Evolutionary conservation across 2,113 vertebrate species (phyloP), one percentile per base, ranked within the genome.

Genomic region (Gymnobelideus leadbeateri): DNA sequence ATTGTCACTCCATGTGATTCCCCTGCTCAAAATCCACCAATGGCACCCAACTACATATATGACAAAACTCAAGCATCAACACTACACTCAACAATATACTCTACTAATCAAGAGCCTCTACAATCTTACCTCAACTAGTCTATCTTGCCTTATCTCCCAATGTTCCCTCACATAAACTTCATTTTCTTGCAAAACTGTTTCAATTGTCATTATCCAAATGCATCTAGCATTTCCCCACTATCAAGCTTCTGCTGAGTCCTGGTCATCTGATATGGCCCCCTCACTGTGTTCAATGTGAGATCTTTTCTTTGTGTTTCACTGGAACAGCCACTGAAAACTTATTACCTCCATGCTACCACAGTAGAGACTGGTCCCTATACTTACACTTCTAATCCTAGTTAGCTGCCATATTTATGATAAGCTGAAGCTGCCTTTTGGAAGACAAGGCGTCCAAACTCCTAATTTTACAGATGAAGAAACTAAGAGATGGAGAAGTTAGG

Each of bases 21-120:
- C n/a, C 55, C 51, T 16, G 91, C 46, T 95, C 54, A 92, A 96
- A 96, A 95, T 53, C 31, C 57, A 46, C 24, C 49, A 31, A 49
- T n/a, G 92, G 43, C 21, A 61, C 2, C 46, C 14, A 61, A 50
- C 55, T 94, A 9, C 54, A 94, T 53, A 91, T 19, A 91, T 89
- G 90, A 54, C 92, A 95, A 89, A 43, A 50, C 43, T 54, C n/a
- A 93, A 57, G 77, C 25, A 21, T 77, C 68, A 77, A n/a, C 37
- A 19, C 37, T 21, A 7, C 68, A 77, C 16, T 77, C 14, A 77
- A 19, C 68, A 77, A 43, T n/a, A 77, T 77, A n/a, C 21, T 4
- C 91, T 4, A 5, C 23, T 57, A 93, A 8, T 95, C 91, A 93
- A 94, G 90, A 93, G 47, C 21, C 25, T 92, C 57, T 89, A 93